Evolutionary conservation across 1,140 invertebrate species (phyloP).

Genomic region (Saxidomus purpurata): DNA sequence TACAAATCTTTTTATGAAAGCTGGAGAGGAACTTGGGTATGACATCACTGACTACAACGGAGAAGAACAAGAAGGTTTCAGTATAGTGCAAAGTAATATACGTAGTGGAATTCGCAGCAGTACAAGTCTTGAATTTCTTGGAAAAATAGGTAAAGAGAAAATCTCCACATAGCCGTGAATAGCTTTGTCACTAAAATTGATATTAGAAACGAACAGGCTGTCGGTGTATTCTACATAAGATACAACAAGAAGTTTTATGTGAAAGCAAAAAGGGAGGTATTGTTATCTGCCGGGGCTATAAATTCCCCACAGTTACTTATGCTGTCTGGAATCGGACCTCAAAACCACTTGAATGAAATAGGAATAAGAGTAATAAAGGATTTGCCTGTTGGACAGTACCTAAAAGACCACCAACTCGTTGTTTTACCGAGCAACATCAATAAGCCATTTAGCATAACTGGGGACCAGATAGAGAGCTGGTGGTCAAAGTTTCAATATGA

Average conservation of each 20-base stretch:
- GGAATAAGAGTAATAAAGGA: conserved; percentile 44
- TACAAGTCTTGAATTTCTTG: conserved; percentile 13
- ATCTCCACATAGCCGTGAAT: conserved; percentile 16
- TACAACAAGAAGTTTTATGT: conserved; percentile 20
- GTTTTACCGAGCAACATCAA: conserved; percentile 15
- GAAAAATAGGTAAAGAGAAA: neutral
- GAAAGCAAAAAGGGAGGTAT: conserved; percentile 33
- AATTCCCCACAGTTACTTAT: conserved; percentile 96
- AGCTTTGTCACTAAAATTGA: conserved; percentile 30
- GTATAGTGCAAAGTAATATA: conserved; percentile 17
- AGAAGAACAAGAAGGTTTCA: conserved; percentile 49
- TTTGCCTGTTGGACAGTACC: conserved; percentile 66
- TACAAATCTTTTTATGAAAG: neutral
- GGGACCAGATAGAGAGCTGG: neutral
- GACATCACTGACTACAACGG: conserved; percentile 82
- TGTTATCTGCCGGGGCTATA: conserved; percentile 91
- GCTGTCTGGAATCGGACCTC: conserved; percentile 94
- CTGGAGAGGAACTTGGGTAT: conserved; percentile 75
- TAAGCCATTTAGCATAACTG: neutral
- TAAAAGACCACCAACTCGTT: conserved; percentile 65
- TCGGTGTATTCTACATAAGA: conserved; percentile 35
- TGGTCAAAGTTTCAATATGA: neutral
- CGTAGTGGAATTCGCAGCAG: conserved; percentile 32
- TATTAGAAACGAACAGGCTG: conserved; percentile 26
- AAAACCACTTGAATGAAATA: neutral